Base-by-base conservation (phyloP, 2,888 invertebrate genomes). In the Chrysopilus asiliformis region DNA sequence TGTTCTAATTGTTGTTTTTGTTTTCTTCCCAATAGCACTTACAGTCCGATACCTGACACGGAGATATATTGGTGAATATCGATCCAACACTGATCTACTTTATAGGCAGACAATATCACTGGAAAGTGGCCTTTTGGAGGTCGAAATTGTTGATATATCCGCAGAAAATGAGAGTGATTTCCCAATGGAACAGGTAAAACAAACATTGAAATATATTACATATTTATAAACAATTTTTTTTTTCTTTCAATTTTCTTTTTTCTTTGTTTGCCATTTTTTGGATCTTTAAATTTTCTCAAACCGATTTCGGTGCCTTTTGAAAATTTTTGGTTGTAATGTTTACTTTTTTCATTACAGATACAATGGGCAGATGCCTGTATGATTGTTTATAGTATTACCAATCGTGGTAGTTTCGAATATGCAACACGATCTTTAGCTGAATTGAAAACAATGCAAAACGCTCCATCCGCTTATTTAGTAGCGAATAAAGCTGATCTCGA, bases 401-500 rank as follows among this genome's bases (percentile, higher is more conserved):
- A 79, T 50, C 69, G 75, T 43, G 68, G 67, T 46, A 79, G 79
- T 49, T 77, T 80, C 49, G 69, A 72, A 45, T 78, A 79, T 52
- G 81, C 81, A 9, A 63, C 70, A 4, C 74, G 76, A 53, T 70
- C 72, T 22, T 53, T 77, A 39, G 69, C 65, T 40, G 69, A 74
- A 34, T 63, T 81, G 32, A 66, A 67, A 49, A 60, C 67, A 22
- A 56, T 71, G 37, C 68, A 72, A 31, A 67, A 63, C 43, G 63
- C 66, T 44, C 64, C 69, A 29, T 65, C 68, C 15, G 66, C 66
- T 28, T 76, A 80, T 29, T 60, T 86, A 32, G 65, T 85, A 27
- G 84, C 76, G 38, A 86, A 85, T 65, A 85, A 84, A 61, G 74
- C 75, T 24, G 84, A 85, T 64, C 66, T 85, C 54, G 79, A 79